Conservation (phyloP, 2,888 invertebrate genomes). For the Plemyria rubiginata region DNA sequence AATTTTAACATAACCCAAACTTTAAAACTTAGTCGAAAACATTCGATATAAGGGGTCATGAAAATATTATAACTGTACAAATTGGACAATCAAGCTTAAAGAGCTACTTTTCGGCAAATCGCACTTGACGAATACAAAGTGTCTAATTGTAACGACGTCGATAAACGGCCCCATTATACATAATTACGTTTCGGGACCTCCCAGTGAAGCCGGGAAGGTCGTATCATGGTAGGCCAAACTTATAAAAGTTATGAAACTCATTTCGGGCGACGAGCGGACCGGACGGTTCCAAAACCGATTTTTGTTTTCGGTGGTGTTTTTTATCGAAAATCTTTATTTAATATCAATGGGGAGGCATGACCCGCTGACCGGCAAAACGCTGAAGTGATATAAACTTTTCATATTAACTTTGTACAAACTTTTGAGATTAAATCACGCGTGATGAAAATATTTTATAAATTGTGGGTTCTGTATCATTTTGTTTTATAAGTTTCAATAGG, state of each 20-base stretch:
- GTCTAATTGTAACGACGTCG: slow-evolving; percentile 64
- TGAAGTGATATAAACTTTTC: slow-evolving; percentile 29
- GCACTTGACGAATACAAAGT: slow-evolving; percentile 59
- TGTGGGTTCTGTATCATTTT: neutral
- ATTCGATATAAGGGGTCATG: neutral
- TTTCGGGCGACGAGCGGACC: slow-evolving; percentile 49
- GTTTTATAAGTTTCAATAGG: neutral
- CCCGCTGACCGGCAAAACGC: slow-evolving; percentile 32
- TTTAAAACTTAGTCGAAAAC: neutral
- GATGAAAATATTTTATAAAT: slow-evolving; percentile 7
- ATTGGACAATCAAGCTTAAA: slow-evolving; percentile 36
- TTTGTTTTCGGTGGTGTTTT: slow-evolving; percentile 38
- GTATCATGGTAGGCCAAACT: slow-evolving; percentile 50
- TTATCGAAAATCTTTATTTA: slow-evolving; percentile 37
- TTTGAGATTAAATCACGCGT: slow-evolving; percentile 18
- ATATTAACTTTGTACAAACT: slow-evolving; percentile 28
- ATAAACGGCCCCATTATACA: slow-evolving; percentile 72
- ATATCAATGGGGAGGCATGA: slow-evolving; percentile 30
- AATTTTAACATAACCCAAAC: no score
- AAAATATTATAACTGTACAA: slow-evolving; percentile 25
- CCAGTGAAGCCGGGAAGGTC: slow-evolving; percentile 54
- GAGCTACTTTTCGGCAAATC: slow-evolving; percentile 38
- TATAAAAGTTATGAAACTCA: slow-evolving; percentile 70
- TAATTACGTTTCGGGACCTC: slow-evolving; percentile 62
- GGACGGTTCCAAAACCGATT: slow-evolving; percentile 35